Percentiles rank a stretch among this genome's conserved stretches.
phyloP scores from a whole-genome alignment of 2,888 invertebrate genomes.

The Crocallis elinguaria region DNA sequence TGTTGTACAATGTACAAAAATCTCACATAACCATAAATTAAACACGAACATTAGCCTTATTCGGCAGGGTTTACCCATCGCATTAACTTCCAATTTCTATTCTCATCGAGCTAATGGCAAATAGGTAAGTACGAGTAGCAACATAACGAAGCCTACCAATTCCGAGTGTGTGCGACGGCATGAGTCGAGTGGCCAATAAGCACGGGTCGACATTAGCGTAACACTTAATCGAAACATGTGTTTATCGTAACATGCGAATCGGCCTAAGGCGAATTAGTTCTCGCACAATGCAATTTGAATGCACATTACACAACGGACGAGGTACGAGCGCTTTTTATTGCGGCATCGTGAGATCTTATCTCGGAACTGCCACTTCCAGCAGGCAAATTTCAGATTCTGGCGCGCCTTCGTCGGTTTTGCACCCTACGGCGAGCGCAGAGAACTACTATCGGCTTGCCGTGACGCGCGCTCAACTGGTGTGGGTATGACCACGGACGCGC shows the following conservation, averaged over 20 bases:
- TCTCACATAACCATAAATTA: slow-evolving; percentile 19
- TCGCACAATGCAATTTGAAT: slow-evolving; percentile 85
- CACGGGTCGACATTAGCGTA: slow-evolving; percentile 64
- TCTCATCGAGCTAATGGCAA: slow-evolving; percentile 36
- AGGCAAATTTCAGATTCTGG: slow-evolving; percentile 81
- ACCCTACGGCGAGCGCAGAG: slow-evolving; percentile 62
- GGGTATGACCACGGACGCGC: slow-evolving; percentile 63
- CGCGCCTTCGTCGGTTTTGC: slow-evolving; percentile 55
- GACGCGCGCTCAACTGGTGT: slow-evolving; percentile 54
- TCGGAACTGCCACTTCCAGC: slow-evolving; percentile 84
- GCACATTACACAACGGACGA: slow-evolving; percentile 85
- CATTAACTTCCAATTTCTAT: slow-evolving; percentile 37
- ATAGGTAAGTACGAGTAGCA: slow-evolving; percentile 3
- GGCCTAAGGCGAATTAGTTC: slow-evolving; percentile 84
- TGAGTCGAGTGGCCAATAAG: slow-evolving; percentile 59
- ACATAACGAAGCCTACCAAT: slow-evolving; percentile 40
- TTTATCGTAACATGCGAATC: slow-evolving; percentile 84
- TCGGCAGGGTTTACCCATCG: slow-evolving; percentile 30
- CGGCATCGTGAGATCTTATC: slow-evolving; percentile 85
- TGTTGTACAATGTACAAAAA: slow-evolving; percentile 21
- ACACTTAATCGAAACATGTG: slow-evolving; percentile 81
- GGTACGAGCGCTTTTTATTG: slow-evolving; percentile 84
- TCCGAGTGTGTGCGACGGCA: slow-evolving; percentile 49
- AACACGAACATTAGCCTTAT: slow-evolving; percentile 32
- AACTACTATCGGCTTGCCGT: slow-evolving; percentile 56